phyloP scores from a whole-genome alignment of 2,113 vertebrate species.

The Todiramphus chloris region DNA sequence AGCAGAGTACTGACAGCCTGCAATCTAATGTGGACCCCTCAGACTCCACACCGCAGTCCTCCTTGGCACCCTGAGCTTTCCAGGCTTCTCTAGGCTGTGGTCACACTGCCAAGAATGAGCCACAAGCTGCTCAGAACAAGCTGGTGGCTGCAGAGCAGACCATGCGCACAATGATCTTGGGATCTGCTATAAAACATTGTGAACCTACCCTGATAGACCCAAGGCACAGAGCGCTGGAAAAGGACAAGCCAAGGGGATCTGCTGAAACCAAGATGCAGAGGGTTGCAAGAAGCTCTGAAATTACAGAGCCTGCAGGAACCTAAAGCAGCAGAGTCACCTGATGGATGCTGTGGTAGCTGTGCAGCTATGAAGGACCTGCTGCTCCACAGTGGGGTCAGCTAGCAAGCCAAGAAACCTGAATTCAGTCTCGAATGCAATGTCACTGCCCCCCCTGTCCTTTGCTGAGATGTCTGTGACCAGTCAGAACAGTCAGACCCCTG shows the following conservation, averaged over 20 bases:
- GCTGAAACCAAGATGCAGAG: not conserved
- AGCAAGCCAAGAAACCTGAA: not conserved
- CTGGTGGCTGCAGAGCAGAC: not conserved
- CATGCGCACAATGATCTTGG: not conserved
- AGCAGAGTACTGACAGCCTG: not conserved
- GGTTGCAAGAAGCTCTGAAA: not conserved
- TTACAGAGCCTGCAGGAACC: not conserved
- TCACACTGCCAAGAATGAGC: not conserved
- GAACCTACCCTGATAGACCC: accelerated
- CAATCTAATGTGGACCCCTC: not conserved
- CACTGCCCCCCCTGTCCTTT: not conserved
- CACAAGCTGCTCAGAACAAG: not conserved
- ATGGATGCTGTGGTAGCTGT: not conserved
- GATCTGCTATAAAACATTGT: not conserved
- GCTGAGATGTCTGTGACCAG: not conserved
- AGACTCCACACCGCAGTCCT: not conserved
- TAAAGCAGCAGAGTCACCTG: not conserved
- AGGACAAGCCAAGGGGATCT: not conserved
- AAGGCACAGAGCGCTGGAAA: not conserved
- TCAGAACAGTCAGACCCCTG: not conserved
- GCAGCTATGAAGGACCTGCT: not conserved
- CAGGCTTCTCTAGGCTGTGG: not conserved
- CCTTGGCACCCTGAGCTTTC: not conserved
- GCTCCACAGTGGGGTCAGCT: not conserved
- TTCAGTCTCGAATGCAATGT: not conserved